These are phyloP conservation scores for Eurypyga helias DNA, from an alignment of 2,113 vertebrate genomes.

Conservation along the genomic window DNA sequence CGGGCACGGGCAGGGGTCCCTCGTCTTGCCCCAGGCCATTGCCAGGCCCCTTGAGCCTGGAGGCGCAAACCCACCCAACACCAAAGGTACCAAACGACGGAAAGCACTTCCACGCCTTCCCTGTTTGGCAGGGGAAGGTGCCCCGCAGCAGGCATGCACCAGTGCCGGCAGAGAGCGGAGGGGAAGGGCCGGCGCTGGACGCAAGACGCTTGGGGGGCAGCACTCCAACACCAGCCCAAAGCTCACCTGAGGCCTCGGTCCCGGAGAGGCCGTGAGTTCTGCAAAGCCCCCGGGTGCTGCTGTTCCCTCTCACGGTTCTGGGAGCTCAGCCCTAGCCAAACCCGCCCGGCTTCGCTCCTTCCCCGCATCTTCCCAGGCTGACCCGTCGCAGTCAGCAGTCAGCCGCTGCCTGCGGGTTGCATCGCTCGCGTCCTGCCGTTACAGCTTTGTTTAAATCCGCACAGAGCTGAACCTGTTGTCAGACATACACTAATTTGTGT, in stretches of 20 bases:
- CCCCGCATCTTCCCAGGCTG: neutral
- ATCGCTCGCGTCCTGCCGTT: neutral
- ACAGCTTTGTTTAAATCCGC: conserved; percentile 18
- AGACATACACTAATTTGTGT: conserved; percentile 55
- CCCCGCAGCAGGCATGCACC: neutral
- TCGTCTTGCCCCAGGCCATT: fast-evolving
- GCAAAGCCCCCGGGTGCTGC: neutral
- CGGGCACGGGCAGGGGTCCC: neutral
- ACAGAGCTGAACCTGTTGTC: conserved; percentile 61
- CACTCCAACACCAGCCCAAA: neutral
- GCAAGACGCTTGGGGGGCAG: neutral
- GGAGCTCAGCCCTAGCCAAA: neutral
- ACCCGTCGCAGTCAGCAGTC: neutral
- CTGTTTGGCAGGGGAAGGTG: too few species aligned
- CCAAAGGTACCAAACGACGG: neutral
- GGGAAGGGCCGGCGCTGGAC: fast-evolving
- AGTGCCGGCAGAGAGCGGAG: neutral
- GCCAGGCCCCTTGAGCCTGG: neutral
- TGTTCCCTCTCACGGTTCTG: neutral
- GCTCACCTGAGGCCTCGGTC: fast-evolving
- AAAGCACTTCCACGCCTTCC: neutral
- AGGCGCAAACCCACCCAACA: neutral
- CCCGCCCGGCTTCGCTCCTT: neutral
- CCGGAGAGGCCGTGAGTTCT: neutral
- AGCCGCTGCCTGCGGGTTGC: neutral